Base-by-base conservation (phyloP, 2,113 vertebrate genomes). In the Amblyopsis rosae region DNA sequence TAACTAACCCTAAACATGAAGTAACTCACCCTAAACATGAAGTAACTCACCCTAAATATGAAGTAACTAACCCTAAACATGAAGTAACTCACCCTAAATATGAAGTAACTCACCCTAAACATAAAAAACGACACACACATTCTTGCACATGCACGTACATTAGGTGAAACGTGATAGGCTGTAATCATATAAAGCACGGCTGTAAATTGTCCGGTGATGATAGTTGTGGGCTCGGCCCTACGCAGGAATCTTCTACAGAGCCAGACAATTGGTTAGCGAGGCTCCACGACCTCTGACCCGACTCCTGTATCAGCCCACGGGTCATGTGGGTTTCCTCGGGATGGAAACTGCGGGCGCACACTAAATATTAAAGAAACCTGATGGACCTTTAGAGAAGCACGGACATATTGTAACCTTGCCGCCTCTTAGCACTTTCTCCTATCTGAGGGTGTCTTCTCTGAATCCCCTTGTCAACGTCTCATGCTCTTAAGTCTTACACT, bases 141-240 rank as follows among this genome's bases (percentile, higher is more conserved):
- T 2, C 26, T 13, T 41, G 6, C 7, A 3, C 46, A n/a, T 59
- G 3, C 32, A 68, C 55, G 13, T 41, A 8, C 35, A 41, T 8
- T 6, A 41, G 35, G 35, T 41, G 77, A 84, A 91, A 89, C 11
- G n/a, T 26, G 67, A 91, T 77, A 82, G 78, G 58, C 57, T 79
- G 77, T 79, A 90, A 91, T 91, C 90, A 91, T 79, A 80, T 19
- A 57, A 82, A 86, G 82, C 86, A 88, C 76, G 87, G 77, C 70
- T 77, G 80, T 86, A 88, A 88, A 89, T 88, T 85, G 59, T 86
- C 71, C 70, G 19, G 73, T 90, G 90, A 90, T 90, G 85, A 75
- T 90, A 91, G 91, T 90, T 90, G 82, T 81, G 66, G 65, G 67
- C 73, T 81, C 49, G 82, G 72, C 75, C 64, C 71, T 33, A 72